phyloP scores from a whole-genome alignment of 2,888 invertebrate genomes.

The Plebejus melissa region DNA sequence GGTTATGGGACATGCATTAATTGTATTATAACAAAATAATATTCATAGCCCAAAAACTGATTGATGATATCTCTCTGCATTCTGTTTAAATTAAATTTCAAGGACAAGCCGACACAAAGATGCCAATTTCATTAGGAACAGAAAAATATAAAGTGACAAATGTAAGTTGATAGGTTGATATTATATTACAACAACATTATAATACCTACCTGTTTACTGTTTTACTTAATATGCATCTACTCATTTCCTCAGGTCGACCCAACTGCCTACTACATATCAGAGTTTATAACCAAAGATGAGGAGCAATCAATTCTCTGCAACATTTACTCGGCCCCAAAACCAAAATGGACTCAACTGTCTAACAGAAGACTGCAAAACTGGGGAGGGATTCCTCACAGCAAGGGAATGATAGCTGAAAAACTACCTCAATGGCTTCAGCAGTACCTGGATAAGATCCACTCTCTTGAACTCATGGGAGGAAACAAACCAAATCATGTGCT shows the following conservation, averaged over 20 bases:
- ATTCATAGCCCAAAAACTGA: background rate
- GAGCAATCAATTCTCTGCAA: slow-evolving; percentile 84
- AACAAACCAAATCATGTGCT: slow-evolving; percentile 94
- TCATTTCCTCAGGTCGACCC: slow-evolving; percentile 68
- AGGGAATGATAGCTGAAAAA: slow-evolving; percentile 87
- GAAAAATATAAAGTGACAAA: slow-evolving; percentile 35
- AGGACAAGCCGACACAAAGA: background rate
- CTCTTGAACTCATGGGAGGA: slow-evolving; percentile 83
- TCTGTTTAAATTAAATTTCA: background rate
- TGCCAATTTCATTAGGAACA: slow-evolving; percentile 24
- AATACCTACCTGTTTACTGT: background rate
- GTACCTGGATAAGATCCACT: slow-evolving; percentile 84
- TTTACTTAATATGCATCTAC: background rate
- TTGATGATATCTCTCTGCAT: background rate
- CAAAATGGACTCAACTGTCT: slow-evolving; percentile 96
- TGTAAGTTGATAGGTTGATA: slow-evolving; percentile 33
- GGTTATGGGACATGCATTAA: background rate
- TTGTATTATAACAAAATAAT: background rate
- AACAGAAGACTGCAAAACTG: slow-evolving; percentile 97
- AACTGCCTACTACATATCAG: slow-evolving; percentile 89
- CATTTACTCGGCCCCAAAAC: slow-evolving; percentile 90
- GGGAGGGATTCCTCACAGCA: slow-evolving; percentile 95
- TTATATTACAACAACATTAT: no score
- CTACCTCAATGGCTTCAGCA: slow-evolving; percentile 91
- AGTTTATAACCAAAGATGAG: slow-evolving; percentile 89